phyloP scores from a whole-genome alignment of 2,113 vertebrate species.

The Rana temporaria region DNA sequence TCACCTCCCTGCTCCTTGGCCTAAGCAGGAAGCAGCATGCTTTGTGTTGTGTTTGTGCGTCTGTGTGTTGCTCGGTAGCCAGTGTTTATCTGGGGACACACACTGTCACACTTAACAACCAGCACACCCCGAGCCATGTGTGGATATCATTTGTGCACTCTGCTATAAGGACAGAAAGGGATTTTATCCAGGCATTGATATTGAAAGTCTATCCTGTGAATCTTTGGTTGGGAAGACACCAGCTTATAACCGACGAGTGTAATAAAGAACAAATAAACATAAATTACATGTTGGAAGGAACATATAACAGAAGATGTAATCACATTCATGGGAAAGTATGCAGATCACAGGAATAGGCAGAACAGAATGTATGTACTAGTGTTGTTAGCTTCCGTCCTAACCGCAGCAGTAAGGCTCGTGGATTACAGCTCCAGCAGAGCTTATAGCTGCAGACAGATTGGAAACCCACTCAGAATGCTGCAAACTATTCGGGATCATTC shows the following conservation, averaged over 20 bases:
- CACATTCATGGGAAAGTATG: too few species aligned
- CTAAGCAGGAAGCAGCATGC: conserved; percentile 43
- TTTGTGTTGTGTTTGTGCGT: conserved; percentile 47
- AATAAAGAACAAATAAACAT: neutral
- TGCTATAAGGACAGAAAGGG: conserved; percentile 21
- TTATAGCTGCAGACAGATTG: too few species aligned
- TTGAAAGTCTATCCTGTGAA: neutral
- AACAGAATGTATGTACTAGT: too few species aligned
- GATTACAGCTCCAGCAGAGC: too few species aligned
- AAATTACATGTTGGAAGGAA: too few species aligned
- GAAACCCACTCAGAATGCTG: too few species aligned
- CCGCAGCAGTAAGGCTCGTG: too few species aligned
- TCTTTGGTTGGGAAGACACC: neutral
- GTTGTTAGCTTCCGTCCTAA: too few species aligned
- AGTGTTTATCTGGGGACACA: conserved; percentile 51
- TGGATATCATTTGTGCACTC: conserved; percentile 49
- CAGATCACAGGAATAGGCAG: too few species aligned
- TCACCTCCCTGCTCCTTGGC: conserved; percentile 10
- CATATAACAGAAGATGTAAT: too few species aligned
- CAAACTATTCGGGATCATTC: too few species aligned
- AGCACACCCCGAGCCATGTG: conserved; percentile 45
- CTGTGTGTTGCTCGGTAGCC: conserved; percentile 49
- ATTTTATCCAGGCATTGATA: neutral
- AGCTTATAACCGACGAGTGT: too few species aligned
- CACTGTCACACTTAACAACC: conserved; percentile 52